Evolutionary conservation across 1,140 invertebrate species (phyloP).

Genomic region (Polypedilum pembai): DNA sequence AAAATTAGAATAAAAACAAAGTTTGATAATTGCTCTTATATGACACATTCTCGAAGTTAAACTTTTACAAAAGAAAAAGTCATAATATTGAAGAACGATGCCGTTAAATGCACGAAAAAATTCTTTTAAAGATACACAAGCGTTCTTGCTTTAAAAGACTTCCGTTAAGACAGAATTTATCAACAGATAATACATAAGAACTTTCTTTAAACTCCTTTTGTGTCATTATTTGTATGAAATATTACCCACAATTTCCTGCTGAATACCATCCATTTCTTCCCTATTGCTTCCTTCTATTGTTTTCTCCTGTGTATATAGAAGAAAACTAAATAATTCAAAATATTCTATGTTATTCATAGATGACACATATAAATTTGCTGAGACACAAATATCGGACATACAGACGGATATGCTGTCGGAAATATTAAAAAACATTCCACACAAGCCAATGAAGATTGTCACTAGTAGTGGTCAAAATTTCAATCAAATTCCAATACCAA

Average conservation of each 20-base stretch:
- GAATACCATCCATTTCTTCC: background rate
- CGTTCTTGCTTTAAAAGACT: no score
- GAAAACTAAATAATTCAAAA: background rate
- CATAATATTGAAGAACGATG: no score
- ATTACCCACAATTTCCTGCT: background rate
- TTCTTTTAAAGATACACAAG: no score
- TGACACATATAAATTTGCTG: conserved; percentile 12
- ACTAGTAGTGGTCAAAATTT: background rate
- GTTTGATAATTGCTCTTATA: no score
- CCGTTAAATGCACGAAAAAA: no score
- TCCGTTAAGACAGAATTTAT: no score
- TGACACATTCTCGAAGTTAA: no score
- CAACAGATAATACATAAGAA: no score
- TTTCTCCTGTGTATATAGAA: background rate
- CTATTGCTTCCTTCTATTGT: background rate
- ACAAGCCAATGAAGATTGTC: conserved; percentile 4
- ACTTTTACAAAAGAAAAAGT: no score
- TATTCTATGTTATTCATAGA: background rate
- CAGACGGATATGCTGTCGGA: conserved; percentile 6
- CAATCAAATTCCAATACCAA: conserved; percentile 9
- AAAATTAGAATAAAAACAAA: no score
- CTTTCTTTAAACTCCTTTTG: background rate
- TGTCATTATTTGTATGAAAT: background rate
- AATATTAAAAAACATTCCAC: conserved; percentile 17
- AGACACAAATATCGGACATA: background rate